Evolutionary conservation across 2,113 vertebrate species (phyloP).

Genomic region (Antennarius striatus): DNA sequence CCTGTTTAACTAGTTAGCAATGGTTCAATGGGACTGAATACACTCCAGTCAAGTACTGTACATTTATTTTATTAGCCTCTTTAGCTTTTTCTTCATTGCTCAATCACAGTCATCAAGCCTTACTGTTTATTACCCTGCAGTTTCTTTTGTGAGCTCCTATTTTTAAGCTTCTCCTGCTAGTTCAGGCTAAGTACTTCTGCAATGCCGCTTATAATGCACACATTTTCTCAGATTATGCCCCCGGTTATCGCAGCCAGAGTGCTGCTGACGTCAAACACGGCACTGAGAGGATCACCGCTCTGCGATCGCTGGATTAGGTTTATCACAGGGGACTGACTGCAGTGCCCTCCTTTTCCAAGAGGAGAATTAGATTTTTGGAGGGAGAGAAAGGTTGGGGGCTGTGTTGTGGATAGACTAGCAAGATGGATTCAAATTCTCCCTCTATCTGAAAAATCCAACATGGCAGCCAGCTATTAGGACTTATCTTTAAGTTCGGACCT

Average conservation of each 20-base stretch:
- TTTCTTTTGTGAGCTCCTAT: neutral
- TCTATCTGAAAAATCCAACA: slow-evolving; percentile 13
- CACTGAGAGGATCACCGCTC: slow-evolving; percentile 32
- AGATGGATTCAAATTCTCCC: slow-evolving; percentile 10
- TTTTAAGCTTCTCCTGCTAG: neutral
- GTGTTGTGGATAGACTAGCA: neutral
- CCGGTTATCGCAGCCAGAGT: slow-evolving; percentile 28
- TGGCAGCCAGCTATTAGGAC: slow-evolving; percentile 17
- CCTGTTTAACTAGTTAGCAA: neutral
- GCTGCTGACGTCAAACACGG: slow-evolving; percentile 44
- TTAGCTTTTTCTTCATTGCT: neutral
- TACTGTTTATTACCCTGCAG: neutral
- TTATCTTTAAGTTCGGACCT: slow-evolving; percentile 1
- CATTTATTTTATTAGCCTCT: too few species aligned
- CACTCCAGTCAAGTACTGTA: too few species aligned
- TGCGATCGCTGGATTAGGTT: slow-evolving; percentile 59
- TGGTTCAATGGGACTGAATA: too few species aligned
- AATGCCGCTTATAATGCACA: slow-evolving; percentile 26
- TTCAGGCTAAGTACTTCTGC: neutral
- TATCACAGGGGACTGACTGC: slow-evolving; percentile 55
- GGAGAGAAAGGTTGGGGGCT: neutral
- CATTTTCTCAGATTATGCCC: slow-evolving; percentile 7
- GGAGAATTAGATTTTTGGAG: slow-evolving; percentile 45
- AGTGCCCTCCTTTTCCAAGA: slow-evolving; percentile 55
- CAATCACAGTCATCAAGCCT: neutral